Conservation (phyloP, 2,797 vertebrate genomes). For the Crocodylus rhombifer region DNA sequence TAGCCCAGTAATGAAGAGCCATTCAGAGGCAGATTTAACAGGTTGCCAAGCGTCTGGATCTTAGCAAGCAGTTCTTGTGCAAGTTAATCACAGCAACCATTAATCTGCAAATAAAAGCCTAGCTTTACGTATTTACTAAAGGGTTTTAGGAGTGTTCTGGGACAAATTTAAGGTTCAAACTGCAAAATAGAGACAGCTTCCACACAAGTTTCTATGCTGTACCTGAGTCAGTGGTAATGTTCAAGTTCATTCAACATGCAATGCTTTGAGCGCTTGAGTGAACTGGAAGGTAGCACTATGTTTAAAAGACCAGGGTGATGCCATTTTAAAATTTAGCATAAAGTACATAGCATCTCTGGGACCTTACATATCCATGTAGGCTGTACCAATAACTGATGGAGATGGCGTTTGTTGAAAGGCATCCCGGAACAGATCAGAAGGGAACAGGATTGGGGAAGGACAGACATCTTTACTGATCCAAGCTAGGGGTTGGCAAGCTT, state of each 20-base stretch:
- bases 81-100: background rate
- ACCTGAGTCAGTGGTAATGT: too few relatives aligned
- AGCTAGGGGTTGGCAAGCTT: too few relatives aligned
- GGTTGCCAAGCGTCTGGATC: background rate
- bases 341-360: background rate
- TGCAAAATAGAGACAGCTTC: background rate
- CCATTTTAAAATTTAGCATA: too few relatives aligned
- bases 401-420: background rate
- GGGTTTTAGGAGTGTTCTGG: background rate
- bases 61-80: background rate
- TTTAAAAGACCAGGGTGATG: too few relatives aligned
- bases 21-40: background rate
- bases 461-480: too few relatives aligned
- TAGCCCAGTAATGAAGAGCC: background rate
- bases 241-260: too few relatives aligned
- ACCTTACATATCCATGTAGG: background rate
- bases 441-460: too few relatives aligned
- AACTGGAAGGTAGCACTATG: too few relatives aligned
- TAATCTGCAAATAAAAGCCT: background rate
- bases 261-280: too few relatives aligned
- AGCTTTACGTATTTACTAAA: background rate
- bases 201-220: too few relatives aligned
- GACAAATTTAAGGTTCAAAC: background rate
- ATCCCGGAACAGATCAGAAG: background rate
- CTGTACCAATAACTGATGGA: background rate